Percentiles rank a stretch among this genome's conserved stretches.
These are phyloP conservation scores for Pristionchus mayeri DNA, from an alignment of 2,888 invertebrate species.

Conservation along the genomic window DNA sequence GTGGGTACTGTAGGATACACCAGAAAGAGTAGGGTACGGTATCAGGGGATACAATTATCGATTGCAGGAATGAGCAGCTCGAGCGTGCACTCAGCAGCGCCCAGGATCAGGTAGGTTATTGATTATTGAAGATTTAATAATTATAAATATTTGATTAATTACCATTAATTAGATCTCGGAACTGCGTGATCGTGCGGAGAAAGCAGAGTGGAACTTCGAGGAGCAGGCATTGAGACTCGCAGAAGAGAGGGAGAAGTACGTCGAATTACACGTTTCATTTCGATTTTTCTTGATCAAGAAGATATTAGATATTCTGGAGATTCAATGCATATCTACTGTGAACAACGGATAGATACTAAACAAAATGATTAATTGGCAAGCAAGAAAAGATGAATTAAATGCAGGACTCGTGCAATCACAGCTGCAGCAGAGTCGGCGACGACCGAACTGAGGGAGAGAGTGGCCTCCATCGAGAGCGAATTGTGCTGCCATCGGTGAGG, in stretches of 20 bases:
- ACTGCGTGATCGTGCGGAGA: neutral
- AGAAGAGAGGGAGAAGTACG: slow-evolving; percentile 32
- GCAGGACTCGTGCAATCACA: neutral
- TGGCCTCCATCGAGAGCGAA: slow-evolving; percentile 36
- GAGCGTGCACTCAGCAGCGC: neutral
- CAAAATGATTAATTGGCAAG: neutral
- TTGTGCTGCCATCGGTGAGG: slow-evolving; percentile 24
- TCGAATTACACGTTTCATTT: too few species aligned
- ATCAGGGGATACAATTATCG: neutral
- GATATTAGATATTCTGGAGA: too few species aligned
- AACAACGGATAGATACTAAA: too few species aligned
- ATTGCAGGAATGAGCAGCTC: neutral
- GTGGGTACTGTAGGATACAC: neutral
- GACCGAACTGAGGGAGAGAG: neutral
- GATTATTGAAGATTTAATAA: neutral
- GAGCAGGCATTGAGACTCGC: neutral
- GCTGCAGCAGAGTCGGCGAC: neutral
- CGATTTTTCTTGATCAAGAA: too few species aligned
- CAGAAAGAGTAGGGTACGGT: neutral
- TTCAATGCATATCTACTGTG: too few species aligned
- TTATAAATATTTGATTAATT: too few species aligned
- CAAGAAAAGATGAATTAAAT: neutral
- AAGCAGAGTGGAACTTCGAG: neutral
- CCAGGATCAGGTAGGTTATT: neutral
- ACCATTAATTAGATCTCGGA: neutral